Conservation (phyloP, 2,888 invertebrate genomes). For the Apeira syringaria region DNA sequence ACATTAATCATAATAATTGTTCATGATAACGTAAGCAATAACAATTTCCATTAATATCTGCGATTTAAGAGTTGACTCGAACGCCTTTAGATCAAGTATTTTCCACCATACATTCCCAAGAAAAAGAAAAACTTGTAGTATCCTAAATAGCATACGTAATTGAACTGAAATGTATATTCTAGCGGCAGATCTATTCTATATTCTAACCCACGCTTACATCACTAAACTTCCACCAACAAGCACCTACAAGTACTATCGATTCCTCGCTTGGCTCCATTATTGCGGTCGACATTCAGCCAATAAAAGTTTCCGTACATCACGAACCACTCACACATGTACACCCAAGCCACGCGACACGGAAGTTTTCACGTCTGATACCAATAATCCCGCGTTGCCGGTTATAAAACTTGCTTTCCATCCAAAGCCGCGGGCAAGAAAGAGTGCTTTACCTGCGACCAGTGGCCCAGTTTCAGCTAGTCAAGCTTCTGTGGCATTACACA, state of each 20-base stretch:
- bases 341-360: constrained; percentile 20
- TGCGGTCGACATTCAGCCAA: constrained; percentile 20
- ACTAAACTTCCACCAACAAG: constrained; percentile 4
- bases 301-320: constrained; percentile 25
- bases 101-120: no score
- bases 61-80: no score
- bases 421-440: constrained; percentile 40
- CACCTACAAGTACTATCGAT: constrained; percentile 10
- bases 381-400: constrained; percentile 38
- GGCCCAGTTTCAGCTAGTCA: constrained; percentile 41
- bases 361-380: constrained; percentile 38
- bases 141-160: no score
- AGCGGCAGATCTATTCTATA: no score
- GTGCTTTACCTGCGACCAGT: constrained; percentile 31
- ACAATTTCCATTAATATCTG: no score
- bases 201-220: background rate
- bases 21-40: no score
- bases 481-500: constrained; percentile 14
- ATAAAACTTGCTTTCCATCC: constrained; percentile 42
- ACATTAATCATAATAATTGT: no score
- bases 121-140: no score
- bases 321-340: constrained; percentile 6
- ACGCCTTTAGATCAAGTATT: no score
- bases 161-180: no score
- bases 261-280: constrained; percentile 9